Base-by-base conservation (phyloP, 2,797 vertebrate genomes). In the Taenioides sp. region DNA sequence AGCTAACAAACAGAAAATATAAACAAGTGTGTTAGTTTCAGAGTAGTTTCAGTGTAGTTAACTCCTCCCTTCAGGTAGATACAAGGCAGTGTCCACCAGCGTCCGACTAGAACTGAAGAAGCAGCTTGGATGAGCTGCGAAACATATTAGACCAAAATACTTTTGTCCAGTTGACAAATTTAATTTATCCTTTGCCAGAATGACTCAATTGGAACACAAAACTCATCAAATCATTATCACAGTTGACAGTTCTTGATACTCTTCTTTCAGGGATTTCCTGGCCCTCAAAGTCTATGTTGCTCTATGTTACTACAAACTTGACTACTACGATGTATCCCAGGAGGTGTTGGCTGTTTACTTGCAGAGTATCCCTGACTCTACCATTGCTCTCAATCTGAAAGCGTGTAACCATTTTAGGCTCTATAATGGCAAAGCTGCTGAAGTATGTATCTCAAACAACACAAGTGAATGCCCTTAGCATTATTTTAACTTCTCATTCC, bases 221-320 rank as follows among this genome's bases (percentile, higher is more conserved):
- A n/a, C 60, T 20, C 1, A 14, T n/a, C 11, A 7, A 23, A 2
- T 14, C 10, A 28, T 52, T 66, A 52, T 10, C 37, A 57, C 2
- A 20, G 34, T 37, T 37, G 34, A 9, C 20, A 7, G 37, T 65
- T 71, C 2, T 37, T 2, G 17, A 31, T 81, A 3, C 63, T 55
- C 17, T 70, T 72, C 27, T 65, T 72, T 52, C 84, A 99, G 98
- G 88, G 97, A 98, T 20, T 98, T 95, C 84, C 92, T 99, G 82
- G 98, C 98, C 63, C 92, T 99, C 86, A 99, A 99, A 74, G 98
- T 99, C 0, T 99, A 99, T 5, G 97, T 98, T 79, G 98, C 98
- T 72, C 89, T 99, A 50, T 99, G 98, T 85, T 99, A 99, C 92
- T 99, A 99, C 87, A 99, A 99, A 75, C 84, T 99, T 91, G 97